Evolutionary conservation across 2,888 invertebrate genomes (phyloP).

Genomic region (Drosophila greeni): DNA sequence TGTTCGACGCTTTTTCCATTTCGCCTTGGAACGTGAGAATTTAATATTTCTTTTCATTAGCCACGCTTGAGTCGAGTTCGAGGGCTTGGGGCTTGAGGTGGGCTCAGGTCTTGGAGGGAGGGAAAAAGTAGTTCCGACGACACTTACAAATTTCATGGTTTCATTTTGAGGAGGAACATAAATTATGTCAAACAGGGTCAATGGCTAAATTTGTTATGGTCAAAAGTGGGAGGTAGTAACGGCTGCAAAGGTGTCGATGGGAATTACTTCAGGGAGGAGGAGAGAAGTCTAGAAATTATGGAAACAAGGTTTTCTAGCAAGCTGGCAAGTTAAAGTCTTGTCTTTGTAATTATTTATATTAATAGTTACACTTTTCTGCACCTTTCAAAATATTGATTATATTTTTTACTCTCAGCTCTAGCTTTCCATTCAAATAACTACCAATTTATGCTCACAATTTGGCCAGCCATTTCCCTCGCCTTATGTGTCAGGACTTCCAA

Average conservation of each 20-base stretch:
- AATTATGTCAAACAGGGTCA: slow-evolving; percentile 57
- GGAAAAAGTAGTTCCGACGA: slow-evolving; percentile 35
- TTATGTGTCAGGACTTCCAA: slow-evolving; percentile 22
- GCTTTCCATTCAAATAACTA: neutral
- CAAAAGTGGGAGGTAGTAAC: neutral
- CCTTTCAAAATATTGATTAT: neutral
- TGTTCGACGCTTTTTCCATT: slow-evolving; percentile 36
- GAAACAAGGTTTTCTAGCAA: neutral
- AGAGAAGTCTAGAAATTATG: neutral
- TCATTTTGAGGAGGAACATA: slow-evolving; percentile 51
- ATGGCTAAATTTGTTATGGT: slow-evolving; percentile 40
- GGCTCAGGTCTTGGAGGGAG: slow-evolving; percentile 16
- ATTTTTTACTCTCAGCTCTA: neutral
- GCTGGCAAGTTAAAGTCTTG: neutral
- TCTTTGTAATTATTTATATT: neutral
- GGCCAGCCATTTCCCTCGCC: neutral
- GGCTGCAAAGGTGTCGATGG: neutral
- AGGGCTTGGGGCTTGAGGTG: slow-evolving; percentile 17
- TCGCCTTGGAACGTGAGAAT: slow-evolving; percentile 68
- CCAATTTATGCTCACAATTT: slow-evolving; percentile 9
- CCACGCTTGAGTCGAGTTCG: slow-evolving; percentile 43
- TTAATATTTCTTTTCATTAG: slow-evolving; percentile 74
- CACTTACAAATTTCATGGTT: slow-evolving; percentile 63
- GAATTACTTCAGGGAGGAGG: neutral
- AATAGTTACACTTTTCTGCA: neutral